A percentile compares a stretch with the other conserved stretches of the same genome.
Conservation (phyloP, 2,888 invertebrate species). For the Quadroppia sp. region DNA sequence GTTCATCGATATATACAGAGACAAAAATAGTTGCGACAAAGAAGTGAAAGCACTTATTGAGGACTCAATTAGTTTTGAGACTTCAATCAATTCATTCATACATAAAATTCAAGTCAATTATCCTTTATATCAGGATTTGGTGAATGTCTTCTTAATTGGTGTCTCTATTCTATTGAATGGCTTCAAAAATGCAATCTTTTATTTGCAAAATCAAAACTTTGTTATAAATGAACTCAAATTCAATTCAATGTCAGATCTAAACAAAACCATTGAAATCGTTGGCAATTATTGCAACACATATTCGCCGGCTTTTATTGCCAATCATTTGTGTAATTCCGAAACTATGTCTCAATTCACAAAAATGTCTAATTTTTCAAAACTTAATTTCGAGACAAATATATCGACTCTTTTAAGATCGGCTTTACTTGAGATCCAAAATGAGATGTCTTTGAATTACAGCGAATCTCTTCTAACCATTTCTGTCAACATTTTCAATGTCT, state of each 20-base stretch:
- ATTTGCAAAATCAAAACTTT: constrained; percentile 6
- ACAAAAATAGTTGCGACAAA: background rate
- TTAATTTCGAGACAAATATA: constrained; percentile 16
- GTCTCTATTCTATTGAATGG: constrained; percentile 40
- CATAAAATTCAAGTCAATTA: constrained; percentile 31
- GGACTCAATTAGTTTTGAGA: constrained; percentile 21
- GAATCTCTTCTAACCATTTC: background rate
- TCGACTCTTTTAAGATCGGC: constrained; percentile 39
- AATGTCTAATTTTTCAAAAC: constrained; percentile 5
- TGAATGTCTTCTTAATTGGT: constrained; percentile 34
- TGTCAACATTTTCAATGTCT: constrained; percentile 29
- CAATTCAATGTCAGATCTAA: background rate
- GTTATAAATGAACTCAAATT: constrained; percentile 8
- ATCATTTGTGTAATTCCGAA: constrained; percentile 26
- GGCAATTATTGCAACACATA: constrained; percentile 24
- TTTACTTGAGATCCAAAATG: constrained; percentile 42
- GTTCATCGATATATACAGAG: background rate
- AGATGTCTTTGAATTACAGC: constrained; percentile 41
- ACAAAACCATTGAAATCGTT: background rate
- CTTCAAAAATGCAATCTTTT: constrained; percentile 34
- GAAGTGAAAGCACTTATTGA: background rate
- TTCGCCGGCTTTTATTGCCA: constrained; percentile 28
- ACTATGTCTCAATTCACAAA: constrained; percentile 15
- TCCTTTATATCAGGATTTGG: constrained; percentile 41
- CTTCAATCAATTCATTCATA: constrained; percentile 38